Evolutionary conservation across 2,888 invertebrate genomes (phyloP), one percentile per base, ranked within the genome.

Genomic region (Synergus japonicus): DNA sequence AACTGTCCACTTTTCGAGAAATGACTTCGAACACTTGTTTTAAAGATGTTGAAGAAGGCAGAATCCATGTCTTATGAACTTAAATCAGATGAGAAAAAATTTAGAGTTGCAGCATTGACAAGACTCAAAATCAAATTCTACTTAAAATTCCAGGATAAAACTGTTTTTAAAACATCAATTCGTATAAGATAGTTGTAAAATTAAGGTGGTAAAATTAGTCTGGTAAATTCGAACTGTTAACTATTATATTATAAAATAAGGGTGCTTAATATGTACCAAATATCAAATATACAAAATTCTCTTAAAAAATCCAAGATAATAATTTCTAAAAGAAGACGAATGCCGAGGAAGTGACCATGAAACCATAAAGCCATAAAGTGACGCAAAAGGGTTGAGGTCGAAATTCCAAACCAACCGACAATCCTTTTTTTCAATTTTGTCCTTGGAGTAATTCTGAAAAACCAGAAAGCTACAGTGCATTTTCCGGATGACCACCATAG

Each of bases 331-430:
- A 60, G 73, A 78, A 66, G 77, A 80, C 65, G 76, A 76, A 79
- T 76, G 58, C 54, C 78, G 76, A 58, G 66, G 73, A 15, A 66
- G 13, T 76, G 73, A 78, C 78, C 80, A 43, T 64, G 80, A 79
- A 83, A 85, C 87, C 87, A 87, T 88, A 87, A 89, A 90, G 85
- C 88, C 85, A 88, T 90, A 90, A 90, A 90, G 82, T 85, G 78
- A 83, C 67, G 76, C 80, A 85, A 85, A 89, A 88, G 88, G 87
- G 86, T 90, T 88, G 83, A 86, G 77, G 82, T 49, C 7, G 7
- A 49, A 49, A 49, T 49, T 15, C n/a, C 49, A 76, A 76, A n/a
- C 37, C 29, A 46, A 67, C 46, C 43, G 5, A 69, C 69, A 46
- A 69, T 49, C 22, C 49, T 49, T 69, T 69, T 69, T 29, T 37